Evolutionary conservation across 2,888 invertebrate genomes (phyloP), one percentile per base, ranked within the genome.

Genomic region (Zhuqinia jingwanae): DNA sequence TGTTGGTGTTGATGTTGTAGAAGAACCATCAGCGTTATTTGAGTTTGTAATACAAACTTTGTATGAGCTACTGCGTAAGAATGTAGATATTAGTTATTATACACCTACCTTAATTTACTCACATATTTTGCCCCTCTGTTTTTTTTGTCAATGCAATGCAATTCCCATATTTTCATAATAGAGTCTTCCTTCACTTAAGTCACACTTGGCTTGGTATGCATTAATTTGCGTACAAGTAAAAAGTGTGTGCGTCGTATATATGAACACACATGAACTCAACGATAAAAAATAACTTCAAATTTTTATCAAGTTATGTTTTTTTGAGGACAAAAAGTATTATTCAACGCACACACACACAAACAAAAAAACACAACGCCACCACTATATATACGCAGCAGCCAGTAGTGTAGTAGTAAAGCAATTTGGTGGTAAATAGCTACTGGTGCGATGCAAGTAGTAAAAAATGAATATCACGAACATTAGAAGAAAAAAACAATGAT

Each of bases 151-250:
- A 10, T 36, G 50, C 50, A 45, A 10, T 42, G 13, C 25, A 42
- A 45, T 68, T 45, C 45, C 77, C 60, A 60, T 77, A n/a, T n/a
- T 45, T 77, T 25, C 60, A n/a, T 42, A 77, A 36, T n/a, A n/a
- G n/a, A 60, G 77, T 77, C 77, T 77, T 77, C 77, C 77, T 77
- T 77, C 60, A 77, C 53, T 42, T 77, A 77, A 77, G 77, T 77
- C 77, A 77, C 77, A 77, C 77, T 77, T 68, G 68, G 68, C 45
- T 68, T 77, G 77, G 77, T 60, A 77, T 77, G 45, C 77, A 77
- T 60, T 76, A 56, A 56, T 75, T 75, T 70, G 47, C 22, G 68
- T 42, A 50, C 22, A 8, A 53, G 42, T n/a, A n/a, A n/a, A n/a
- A n/a, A n/a, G n/a, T n/a, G n/a, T n/a, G n/a, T n/a, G n/a, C n/a